Conservation (phyloP, 2,113 vertebrate genomes). For the Turdus rufiventris region DNA sequence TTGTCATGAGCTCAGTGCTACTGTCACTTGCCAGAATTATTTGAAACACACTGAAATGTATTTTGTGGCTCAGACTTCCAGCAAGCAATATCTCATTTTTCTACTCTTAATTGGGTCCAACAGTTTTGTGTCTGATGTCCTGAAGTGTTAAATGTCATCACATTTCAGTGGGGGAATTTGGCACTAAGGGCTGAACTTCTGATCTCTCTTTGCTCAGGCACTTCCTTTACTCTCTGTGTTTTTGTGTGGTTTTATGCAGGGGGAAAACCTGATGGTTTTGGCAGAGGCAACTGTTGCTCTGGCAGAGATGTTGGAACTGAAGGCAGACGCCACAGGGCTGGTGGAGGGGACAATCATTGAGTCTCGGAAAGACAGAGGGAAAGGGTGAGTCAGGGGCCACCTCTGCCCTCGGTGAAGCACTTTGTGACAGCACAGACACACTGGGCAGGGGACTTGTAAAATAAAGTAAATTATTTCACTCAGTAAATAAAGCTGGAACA, state of each 20-base stretch:
- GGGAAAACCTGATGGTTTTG: conserved; percentile 86
- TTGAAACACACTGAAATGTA: not conserved
- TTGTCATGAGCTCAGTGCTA: not conserved
- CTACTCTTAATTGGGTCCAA: not conserved
- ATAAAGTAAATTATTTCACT: not conserved
- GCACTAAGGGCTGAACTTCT: not conserved
- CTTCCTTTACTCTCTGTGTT: not conserved
- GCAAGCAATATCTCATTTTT: not conserved
- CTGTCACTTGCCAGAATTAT: not conserved
- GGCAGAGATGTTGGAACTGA: conserved; percentile 91
- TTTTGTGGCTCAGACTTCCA: not conserved
- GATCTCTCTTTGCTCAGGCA: not conserved
- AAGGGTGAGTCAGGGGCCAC: conserved; percentile 65
- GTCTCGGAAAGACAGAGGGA: conserved; percentile 89
- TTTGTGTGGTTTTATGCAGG: conserved; percentile 67
- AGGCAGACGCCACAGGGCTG: conserved; percentile 80
- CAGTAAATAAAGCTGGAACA: not conserved
- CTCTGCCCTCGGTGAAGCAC: not conserved
- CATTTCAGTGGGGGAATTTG: not conserved
- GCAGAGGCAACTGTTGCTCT: conserved; percentile 87
- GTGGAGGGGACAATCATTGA: conserved; percentile 90
- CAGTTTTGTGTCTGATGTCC: not conserved
- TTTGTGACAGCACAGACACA: not conserved
- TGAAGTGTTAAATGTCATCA: not conserved
- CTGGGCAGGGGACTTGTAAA: not conserved